Conservation (phyloP, 2,113 vertebrate genomes). For the Lynx canadensis region DNA sequence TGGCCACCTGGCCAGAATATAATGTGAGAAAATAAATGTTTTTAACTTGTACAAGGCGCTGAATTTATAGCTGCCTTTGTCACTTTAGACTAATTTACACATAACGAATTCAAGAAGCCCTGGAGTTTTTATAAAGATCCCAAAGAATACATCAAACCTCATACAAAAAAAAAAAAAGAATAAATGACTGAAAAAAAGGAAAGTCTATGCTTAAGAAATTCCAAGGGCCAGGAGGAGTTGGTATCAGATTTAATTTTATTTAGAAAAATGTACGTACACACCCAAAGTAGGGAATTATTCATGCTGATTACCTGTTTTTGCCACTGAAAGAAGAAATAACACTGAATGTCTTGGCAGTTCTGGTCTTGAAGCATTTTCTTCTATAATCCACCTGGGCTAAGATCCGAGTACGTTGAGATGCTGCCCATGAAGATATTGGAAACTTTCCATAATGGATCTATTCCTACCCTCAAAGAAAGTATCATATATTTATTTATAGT, state of each 20-base stretch:
- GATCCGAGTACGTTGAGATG: neutral
- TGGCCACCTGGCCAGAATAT: neutral
- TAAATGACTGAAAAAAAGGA: no score
- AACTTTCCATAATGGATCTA: neutral
- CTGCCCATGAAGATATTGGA: neutral
- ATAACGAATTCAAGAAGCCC: neutral
- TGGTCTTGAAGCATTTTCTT: neutral
- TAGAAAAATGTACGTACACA: neutral
- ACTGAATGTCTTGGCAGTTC: neutral
- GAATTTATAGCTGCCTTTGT: neutral
- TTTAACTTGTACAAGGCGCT: neutral
- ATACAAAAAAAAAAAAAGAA: neutral
- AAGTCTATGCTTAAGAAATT: neutral
- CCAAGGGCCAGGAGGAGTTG: neutral
- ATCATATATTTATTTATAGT: constrained; percentile 8
- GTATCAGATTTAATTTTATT: constrained; percentile 22
- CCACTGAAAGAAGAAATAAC: neutral
- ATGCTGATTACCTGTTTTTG: neutral
- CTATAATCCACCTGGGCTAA: neutral
- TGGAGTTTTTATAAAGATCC: neutral
- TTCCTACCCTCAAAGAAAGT: neutral
- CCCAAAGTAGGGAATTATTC: neutral
- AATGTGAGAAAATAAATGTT: neutral
- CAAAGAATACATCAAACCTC: neutral
- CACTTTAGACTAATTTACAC: neutral